Conservation (phyloP, 2,888 invertebrate species). For the Campoplex nolae region DNA sequence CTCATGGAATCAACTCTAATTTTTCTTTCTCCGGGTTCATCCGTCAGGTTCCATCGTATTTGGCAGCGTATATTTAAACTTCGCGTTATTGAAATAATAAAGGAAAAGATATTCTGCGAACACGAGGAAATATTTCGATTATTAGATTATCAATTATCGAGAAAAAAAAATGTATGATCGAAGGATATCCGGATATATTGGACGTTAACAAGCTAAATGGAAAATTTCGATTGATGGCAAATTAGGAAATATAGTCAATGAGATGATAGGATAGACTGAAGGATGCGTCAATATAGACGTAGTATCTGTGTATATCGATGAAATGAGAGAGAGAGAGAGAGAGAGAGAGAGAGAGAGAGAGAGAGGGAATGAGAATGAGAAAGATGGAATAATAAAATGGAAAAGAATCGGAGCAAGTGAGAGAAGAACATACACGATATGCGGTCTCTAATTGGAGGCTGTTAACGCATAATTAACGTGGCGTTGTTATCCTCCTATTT, state of each 20-base stretch:
- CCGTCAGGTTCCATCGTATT: not conserved
- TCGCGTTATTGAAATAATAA: not conserved
- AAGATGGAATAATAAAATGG: not conserved
- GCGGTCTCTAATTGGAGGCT: slow-evolving; percentile 79
- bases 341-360: no score
- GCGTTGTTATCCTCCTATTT: slow-evolving; percentile 75
- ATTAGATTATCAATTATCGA: slow-evolving; percentile 51
- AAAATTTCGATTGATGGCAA: slow-evolving; percentile 33
- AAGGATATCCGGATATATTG: not conserved
- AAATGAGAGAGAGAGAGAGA: not conserved
- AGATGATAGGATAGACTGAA: slow-evolving; percentile 35
- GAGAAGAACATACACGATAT: slow-evolving; percentile 66
- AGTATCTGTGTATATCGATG: not conserved
- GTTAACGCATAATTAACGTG: slow-evolving; percentile 81
- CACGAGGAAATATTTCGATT: slow-evolving; percentile 2
- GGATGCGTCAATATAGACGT: not conserved
- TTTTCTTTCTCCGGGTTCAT: not conserved
- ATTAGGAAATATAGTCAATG: slow-evolving; percentile 45
- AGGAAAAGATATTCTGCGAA: not conserved
- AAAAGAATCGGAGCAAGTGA: slow-evolving; percentile 42
- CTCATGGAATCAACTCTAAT: not conserved
- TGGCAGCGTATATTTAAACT: not conserved
- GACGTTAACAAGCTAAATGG: slow-evolving; percentile 23
- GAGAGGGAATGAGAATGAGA: slow-evolving; percentile 22
- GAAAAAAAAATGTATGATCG: slow-evolving; percentile 4